Evolutionary conservation across 2,113 vertebrate species (phyloP).

Genomic region (Cottus gobio): DNA sequence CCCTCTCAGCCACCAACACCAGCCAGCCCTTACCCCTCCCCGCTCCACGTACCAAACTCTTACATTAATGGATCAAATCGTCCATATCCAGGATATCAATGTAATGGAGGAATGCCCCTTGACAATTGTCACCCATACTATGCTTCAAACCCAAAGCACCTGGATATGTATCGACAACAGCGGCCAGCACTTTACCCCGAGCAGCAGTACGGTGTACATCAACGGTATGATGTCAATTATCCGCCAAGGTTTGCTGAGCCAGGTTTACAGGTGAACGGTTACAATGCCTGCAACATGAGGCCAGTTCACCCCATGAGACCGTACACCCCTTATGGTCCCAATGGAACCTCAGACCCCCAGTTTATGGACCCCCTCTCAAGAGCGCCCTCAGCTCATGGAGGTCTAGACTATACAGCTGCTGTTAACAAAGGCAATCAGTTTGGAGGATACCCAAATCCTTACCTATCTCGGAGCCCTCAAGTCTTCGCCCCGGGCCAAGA

Average conservation of each 20-base stretch:
- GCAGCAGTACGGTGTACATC: slow-evolving; percentile 87
- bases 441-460: slow-evolving; percentile 82
- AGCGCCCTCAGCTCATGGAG: slow-evolving; percentile 77
- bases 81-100: slow-evolving; percentile 89
- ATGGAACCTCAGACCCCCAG: slow-evolving; percentile 81
- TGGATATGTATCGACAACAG: slow-evolving; percentile 89
- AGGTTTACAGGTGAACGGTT: slow-evolving; percentile 88
- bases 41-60: slow-evolving; percentile 84
- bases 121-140: slow-evolving; percentile 89
- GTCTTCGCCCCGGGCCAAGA: slow-evolving; percentile 82
- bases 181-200: slow-evolving; percentile 88
- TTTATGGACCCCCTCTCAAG: slow-evolving; percentile 85
- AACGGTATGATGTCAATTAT: slow-evolving; percentile 87
- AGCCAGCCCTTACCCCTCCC: slow-evolving; percentile 84
- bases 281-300: slow-evolving; percentile 83
- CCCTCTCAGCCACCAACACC: slow-evolving; percentile 82
- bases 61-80: slow-evolving; percentile 89
- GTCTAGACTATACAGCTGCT: slow-evolving; percentile 83
- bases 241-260: slow-evolving; percentile 88
- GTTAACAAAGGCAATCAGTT: slow-evolving; percentile 85
- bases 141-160: slow-evolving; percentile 87
- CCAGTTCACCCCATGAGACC: slow-evolving; percentile 83
- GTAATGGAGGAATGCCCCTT: slow-evolving; percentile 88
- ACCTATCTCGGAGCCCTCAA: slow-evolving; percentile 79
- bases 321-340: slow-evolving; percentile 83